A percentile compares a stretch with the other conserved stretches of the same genome.
Evolutionary conservation across 2,888 invertebrate genomes (phyloP).

Genomic region (Brachypalpus laphriformis): DNA sequence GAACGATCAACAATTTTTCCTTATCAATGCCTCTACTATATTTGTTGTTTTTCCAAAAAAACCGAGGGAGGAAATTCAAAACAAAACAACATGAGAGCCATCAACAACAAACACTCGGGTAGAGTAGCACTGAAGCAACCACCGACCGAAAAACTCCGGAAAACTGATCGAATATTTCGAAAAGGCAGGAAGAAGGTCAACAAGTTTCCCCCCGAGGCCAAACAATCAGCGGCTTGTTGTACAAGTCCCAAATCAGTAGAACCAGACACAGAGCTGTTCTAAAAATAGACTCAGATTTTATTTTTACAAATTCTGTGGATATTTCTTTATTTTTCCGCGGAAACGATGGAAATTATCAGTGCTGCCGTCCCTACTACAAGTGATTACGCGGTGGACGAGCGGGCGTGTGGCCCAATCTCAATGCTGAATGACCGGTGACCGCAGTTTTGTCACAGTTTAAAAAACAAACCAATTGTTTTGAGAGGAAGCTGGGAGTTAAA

Average conservation of each 20-base stretch:
- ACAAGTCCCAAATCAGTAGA: slow-evolving; percentile 13
- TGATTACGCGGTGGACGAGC: background rate
- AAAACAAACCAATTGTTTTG: slow-evolving; percentile 12
- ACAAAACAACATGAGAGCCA: background rate
- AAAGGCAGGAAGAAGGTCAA: slow-evolving; percentile 55
- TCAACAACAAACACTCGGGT: slow-evolving; percentile 18
- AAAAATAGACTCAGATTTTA: slow-evolving; percentile 35
- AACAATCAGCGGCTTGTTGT: background rate
- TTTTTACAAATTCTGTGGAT: slow-evolving; percentile 34
- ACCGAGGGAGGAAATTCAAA: slow-evolving; percentile 6
- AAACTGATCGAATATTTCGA: slow-evolving; percentile 40
- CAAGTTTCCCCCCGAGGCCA: background rate
- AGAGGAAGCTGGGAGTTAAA: background rate
- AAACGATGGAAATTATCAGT: background rate
- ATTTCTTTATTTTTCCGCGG: slow-evolving; percentile 19
- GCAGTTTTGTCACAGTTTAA: background rate
- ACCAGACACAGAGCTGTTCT: slow-evolving; percentile 6
- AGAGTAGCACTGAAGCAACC: background rate
- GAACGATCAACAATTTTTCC: slow-evolving; percentile 63
- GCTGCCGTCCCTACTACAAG: background rate
- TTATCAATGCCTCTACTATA: slow-evolving; percentile 53
- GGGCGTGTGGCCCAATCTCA: background rate
- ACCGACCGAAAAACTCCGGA: slow-evolving; percentile 12
- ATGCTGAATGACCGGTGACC: background rate
- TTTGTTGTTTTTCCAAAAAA: slow-evolving; percentile 34